Conservation (phyloP, 2,888 invertebrate genomes). For the Tipula helvola region DNA sequence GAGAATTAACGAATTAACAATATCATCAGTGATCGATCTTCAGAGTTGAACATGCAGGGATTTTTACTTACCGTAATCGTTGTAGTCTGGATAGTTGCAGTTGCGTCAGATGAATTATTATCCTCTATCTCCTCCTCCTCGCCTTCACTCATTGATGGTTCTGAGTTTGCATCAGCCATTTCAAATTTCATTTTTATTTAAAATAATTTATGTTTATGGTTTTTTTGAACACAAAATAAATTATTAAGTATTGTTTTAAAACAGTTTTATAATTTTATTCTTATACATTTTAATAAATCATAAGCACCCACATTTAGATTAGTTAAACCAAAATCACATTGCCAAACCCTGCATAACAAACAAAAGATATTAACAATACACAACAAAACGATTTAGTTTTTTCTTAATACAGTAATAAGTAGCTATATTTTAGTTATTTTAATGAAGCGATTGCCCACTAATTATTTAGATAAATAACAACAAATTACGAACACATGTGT, state of each 20-base stretch:
- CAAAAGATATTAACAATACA: background rate
- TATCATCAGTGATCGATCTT: too few relatives aligned
- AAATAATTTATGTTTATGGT: background rate
- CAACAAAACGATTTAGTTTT: background rate
- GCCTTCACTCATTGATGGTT: background rate
- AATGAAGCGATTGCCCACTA: background rate
- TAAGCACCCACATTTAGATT: background rate
- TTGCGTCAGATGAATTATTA: background rate
- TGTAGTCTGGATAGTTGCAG: background rate
- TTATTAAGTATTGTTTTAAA: too few relatives aligned
- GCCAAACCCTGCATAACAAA: background rate
- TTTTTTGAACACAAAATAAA: background rate
- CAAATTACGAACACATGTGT: background rate
- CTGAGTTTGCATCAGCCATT: conserved; percentile 9
- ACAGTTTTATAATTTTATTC: background rate
- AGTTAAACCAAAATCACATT: background rate
- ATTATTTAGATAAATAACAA: background rate
- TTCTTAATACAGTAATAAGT: background rate
- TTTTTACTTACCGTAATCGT: background rate
- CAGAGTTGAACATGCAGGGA: background rate
- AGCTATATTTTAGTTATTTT: background rate
- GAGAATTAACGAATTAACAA: background rate
- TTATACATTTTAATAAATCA: background rate
- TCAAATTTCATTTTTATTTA: conserved; percentile 9
- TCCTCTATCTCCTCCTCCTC: background rate